Percentiles rank a stretch among this genome's conserved stretches.
Evolutionary conservation across 2,113 vertebrate species (phyloP).

Genomic region (Thamnaconus septentrionalis): DNA sequence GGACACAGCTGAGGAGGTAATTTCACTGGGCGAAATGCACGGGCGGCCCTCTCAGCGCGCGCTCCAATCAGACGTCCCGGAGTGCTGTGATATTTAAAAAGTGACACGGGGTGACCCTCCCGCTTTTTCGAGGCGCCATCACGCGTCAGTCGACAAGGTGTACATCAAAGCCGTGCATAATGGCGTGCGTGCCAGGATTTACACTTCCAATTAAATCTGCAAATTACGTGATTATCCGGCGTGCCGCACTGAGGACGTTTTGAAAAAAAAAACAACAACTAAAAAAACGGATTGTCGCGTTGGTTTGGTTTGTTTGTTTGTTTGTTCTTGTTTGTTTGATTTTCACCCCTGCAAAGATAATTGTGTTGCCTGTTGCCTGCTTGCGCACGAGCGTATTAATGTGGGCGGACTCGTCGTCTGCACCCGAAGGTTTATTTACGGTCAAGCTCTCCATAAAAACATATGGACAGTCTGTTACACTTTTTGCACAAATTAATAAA

Average conservation of each 20-base stretch:
- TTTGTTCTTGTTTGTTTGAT: background rate
- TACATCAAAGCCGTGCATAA: constrained; percentile 73
- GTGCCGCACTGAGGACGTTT: constrained; percentile 69
- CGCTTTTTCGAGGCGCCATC: constrained; percentile 76
- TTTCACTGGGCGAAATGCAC: constrained; percentile 52
- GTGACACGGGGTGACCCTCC: constrained; percentile 73
- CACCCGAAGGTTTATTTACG: too few relatives aligned
- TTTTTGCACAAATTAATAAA: too few relatives aligned
- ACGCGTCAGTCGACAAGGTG: constrained; percentile 75
- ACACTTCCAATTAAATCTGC: constrained; percentile 83
- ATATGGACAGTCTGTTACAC: too few relatives aligned
- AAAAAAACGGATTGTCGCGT: constrained; percentile 62
- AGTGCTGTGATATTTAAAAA: constrained; percentile 78
- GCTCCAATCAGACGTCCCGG: constrained; percentile 69
- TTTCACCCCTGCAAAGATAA: constrained; percentile 60
- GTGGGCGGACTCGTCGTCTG: constrained; percentile 1
- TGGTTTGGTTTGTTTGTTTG: constrained; percentile 62
- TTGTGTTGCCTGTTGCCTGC: constrained; percentile 62
- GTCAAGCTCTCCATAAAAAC: too few relatives aligned
- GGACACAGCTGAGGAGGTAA: constrained; percentile 63
- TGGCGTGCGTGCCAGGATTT: constrained; percentile 77
- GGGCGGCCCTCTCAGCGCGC: constrained; percentile 69
- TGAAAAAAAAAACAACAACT: constrained; percentile 7
- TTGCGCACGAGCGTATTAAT: constrained; percentile 71
- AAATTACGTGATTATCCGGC: constrained; percentile 81